Percentiles rank a stretch among this genome's conserved stretches.
Evolutionary conservation across 2,888 invertebrate species (phyloP).

Genomic region (Macrophya alboannulata): DNA sequence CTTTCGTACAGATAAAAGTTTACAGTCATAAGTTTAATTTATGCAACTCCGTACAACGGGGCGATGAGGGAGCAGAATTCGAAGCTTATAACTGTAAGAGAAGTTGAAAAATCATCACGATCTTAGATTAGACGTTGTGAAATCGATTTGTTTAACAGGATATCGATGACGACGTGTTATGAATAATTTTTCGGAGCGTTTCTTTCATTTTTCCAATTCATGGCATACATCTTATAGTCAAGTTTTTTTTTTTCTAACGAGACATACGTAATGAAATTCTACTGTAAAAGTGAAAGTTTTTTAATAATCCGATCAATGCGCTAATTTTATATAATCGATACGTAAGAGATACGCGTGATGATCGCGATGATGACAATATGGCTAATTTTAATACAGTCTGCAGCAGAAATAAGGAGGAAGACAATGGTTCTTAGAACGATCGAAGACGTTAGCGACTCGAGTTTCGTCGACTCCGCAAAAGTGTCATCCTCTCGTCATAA

Average conservation of each 20-base stretch:
- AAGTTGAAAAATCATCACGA: background rate
- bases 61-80: background rate
- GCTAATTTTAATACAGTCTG: background rate
- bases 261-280: background rate
- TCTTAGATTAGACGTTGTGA: background rate
- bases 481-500: slow-evolving; percentile 37
- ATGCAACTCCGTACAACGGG: background rate
- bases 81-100: background rate
- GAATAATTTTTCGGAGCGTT: background rate
- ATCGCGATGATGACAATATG: background rate
- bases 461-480: slow-evolving; percentile 37
- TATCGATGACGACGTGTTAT: background rate
- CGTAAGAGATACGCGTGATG: background rate
- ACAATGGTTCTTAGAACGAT: slow-evolving; percentile 21
- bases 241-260: background rate
- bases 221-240: background rate
- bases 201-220: background rate
- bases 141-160: background rate
- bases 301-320: background rate
- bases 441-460: slow-evolving; percentile 27
- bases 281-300: background rate
- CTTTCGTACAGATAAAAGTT: background rate
- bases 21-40: slow-evolving; percentile 8
- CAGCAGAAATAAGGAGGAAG: background rate
- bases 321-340: background rate